These are phyloP conservation scores for Helicoverpa zea DNA, from an alignment of 1,140 invertebrate genomes.

Conservation along the genomic window DNA sequence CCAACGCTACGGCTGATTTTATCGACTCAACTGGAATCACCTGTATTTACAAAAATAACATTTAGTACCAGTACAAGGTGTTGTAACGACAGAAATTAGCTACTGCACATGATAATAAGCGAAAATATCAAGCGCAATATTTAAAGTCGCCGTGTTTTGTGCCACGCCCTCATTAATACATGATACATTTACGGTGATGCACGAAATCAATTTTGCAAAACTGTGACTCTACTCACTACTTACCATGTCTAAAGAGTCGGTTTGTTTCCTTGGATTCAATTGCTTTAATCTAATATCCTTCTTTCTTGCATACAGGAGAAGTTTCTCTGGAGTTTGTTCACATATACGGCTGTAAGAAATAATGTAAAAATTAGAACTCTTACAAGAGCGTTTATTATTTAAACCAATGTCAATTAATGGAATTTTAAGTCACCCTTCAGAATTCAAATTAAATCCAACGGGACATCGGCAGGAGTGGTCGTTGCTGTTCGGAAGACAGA, in stretches of 20 bases:
- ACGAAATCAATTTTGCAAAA: too few species aligned
- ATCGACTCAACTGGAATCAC: slow-evolving; percentile 93
- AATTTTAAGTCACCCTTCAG: slow-evolving; percentile 87
- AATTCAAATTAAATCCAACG: slow-evolving; percentile 92
- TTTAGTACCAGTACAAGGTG: neutral
- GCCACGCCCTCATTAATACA: too few species aligned
- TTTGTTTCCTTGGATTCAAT: slow-evolving; percentile 88
- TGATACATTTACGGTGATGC: too few species aligned
- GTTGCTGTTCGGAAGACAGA: slow-evolving; percentile 93
- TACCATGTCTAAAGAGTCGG: slow-evolving; percentile 90
- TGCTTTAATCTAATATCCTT: slow-evolving; percentile 93
- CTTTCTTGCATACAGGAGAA: slow-evolving; percentile 93
- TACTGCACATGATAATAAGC: too few species aligned
- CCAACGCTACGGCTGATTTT: slow-evolving; percentile 93
- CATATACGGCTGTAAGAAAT: slow-evolving; percentile 88
- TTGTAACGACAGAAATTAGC: too few species aligned
- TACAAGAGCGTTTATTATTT: neutral
- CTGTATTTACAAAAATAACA: slow-evolving; percentile 57
- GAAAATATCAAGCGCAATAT: too few species aligned
- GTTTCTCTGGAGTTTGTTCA: slow-evolving; percentile 90
- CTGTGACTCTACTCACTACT: slow-evolving; percentile 41
- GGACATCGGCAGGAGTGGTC: slow-evolving; percentile 94
- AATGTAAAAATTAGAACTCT: neutral
- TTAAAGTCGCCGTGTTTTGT: too few species aligned
- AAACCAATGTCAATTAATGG: neutral